These are phyloP conservation scores for Pelobates cultripes DNA, from an alignment of 2,797 vertebrate species.

Conservation along the genomic window DNA sequence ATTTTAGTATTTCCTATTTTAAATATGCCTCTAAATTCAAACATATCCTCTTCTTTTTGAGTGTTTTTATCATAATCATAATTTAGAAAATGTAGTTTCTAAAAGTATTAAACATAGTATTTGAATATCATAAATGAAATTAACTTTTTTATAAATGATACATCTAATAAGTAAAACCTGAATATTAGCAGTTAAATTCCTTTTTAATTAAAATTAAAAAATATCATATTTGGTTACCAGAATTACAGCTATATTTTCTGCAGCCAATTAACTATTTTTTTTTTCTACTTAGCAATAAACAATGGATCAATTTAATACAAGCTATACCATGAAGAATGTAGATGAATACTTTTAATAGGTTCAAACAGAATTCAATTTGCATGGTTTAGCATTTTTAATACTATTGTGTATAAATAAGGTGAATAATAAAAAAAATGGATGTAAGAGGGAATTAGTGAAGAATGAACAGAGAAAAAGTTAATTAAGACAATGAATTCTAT, in stretches of 20 bases:
- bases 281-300: slow-evolving; percentile 1
- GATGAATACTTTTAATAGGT: background rate
- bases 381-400: slow-evolving; percentile 1
- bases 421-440: slow-evolving; percentile 28
- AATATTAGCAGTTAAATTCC: background rate
- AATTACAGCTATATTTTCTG: background rate
- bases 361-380: slow-evolving; percentile 14
- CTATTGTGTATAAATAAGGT: slow-evolving; percentile 21
- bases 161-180: no score
- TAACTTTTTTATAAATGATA: no score
- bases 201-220: background rate
- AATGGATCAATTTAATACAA: slow-evolving; percentile 1
- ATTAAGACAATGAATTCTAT: slow-evolving; percentile 21
- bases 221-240: background rate
- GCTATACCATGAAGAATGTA: background rate
- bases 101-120: no score
- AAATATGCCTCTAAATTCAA: no score
- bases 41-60: no score
- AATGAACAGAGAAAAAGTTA: slow-evolving; percentile 25
- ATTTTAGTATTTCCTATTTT: no score
- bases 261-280: background rate
- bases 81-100: no score
- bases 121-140: no score
- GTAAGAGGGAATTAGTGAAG: slow-evolving; percentile 28
- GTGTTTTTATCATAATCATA: no score